Evolutionary conservation across 92 coral and sea anemone genomes (phyloP), one percentile per base, ranked within the genome.

Genomic region (Micromussa lordhowensis): DNA sequence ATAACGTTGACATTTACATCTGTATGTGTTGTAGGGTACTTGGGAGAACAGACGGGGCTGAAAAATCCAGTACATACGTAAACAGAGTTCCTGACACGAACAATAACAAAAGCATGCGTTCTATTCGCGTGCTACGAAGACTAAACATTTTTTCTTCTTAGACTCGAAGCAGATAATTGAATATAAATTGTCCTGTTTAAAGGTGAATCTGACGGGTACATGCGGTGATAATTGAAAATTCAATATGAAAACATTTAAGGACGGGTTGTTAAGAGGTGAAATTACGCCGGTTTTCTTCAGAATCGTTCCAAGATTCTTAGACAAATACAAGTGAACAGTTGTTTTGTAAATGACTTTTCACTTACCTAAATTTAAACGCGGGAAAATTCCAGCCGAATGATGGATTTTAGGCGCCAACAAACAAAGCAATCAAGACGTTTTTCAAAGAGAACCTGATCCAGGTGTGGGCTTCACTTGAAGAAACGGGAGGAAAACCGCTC

Each of bases 141-240:
- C 82, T 35, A 75, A 57, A 78, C 83, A 86, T 38, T 40, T 75
- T 84, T 85, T 64, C 71, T 8, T 54, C 19, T 19, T 58, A 44
- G 30, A 77, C 63, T 82, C 75, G 32, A 77, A 66, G 89, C 83
- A 86, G 66, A 86, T 77, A 86, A 77, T 86, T 75, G 77, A 9
- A 77, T 75, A 77, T 86, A 86, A 85, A 86, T 36, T 68, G 73
- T 77, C 75, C 66, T 86, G 83, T 86, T 76, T 63, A 38, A 48
- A 16, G 58, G 63, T 48, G 51, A 22, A 49, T 59, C 19, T 40
- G 44, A 84, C 34, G 75, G 82, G 32, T n/a, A 36, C 12, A 36
- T 49, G 30, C 49, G 55, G 51, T 22, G 70, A 77, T 77, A 86
- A 77, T 86, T 61, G 64, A 18, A 72, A 86, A 86, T 40, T 18